These are phyloP conservation scores for Plotosus lineatus DNA, from an alignment of 2,113 vertebrate species.

Conservation along the genomic window DNA sequence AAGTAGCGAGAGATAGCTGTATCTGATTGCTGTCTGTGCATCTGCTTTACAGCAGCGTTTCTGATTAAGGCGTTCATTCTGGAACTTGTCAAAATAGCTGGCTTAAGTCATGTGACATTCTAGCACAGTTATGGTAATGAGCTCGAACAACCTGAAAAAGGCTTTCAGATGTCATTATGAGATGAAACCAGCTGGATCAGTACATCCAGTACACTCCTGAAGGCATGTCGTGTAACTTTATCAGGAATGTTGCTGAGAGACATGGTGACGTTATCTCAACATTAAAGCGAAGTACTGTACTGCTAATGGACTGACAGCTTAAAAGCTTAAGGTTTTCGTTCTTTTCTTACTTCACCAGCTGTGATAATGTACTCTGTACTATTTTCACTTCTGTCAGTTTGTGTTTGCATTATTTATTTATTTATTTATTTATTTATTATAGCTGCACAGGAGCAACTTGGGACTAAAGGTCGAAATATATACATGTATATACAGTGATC, in stretches of 20 bases:
- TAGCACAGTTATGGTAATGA: constrained; percentile 5
- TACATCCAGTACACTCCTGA: neutral
- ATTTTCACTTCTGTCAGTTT: too few species aligned
- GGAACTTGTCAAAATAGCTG: neutral
- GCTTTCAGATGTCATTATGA: neutral
- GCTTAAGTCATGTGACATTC: neutral
- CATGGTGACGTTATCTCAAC: neutral
- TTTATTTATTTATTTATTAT: too few species aligned
- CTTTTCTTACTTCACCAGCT: too few species aligned
- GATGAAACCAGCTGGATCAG: constrained; percentile 24
- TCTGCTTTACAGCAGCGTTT: neutral
- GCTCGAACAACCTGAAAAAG: neutral
- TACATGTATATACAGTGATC: too few species aligned
- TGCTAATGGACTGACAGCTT: neutral
- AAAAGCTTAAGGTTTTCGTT: neutral
- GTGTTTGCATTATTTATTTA: too few species aligned
- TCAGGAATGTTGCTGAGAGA: constrained; percentile 13
- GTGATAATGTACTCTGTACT: too few species aligned
- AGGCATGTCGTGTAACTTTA: constrained; percentile 16
- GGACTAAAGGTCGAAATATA: too few species aligned
- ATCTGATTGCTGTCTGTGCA: neutral
- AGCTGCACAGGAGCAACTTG: too few species aligned
- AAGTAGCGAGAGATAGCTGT: too few species aligned
- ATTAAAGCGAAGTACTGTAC: neutral
- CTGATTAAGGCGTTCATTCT: neutral